phyloP scores from a whole-genome alignment of 2,113 vertebrate species.

The Myocastor coypus region DNA sequence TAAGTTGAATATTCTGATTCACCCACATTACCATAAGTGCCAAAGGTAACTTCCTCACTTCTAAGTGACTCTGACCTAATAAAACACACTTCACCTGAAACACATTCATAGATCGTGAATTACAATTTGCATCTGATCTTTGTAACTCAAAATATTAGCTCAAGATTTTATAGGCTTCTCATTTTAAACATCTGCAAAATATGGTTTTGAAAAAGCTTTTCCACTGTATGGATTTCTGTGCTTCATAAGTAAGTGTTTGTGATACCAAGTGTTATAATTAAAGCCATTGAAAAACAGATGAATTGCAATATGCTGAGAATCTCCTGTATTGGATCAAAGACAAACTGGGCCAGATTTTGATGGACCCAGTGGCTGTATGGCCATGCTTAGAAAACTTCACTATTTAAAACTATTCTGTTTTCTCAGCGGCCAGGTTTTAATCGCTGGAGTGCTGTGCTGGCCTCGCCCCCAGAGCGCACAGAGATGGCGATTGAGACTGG shows the following conservation, averaged over 20 bases:
- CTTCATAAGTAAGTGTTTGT: constrained; percentile 26
- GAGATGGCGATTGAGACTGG: too few species aligned
- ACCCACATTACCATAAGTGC: neutral
- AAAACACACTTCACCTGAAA: constrained; percentile 7
- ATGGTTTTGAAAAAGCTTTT: neutral
- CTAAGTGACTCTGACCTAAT: constrained; percentile 8
- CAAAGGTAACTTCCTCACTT: neutral
- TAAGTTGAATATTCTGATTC: constrained; percentile 18
- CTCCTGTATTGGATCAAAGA: neutral
- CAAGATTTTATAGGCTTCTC: neutral
- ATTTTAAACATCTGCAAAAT: neutral
- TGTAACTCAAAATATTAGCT: neutral
- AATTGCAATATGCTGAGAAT: neutral
- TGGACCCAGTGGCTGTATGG: neutral
- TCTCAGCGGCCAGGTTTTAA: too few species aligned
- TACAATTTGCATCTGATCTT: neutral
- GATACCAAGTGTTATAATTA: neutral
- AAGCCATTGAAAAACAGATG: neutral
- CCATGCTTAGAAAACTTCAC: neutral
- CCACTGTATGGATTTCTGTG: constrained; percentile 1
- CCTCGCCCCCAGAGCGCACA: too few species aligned
- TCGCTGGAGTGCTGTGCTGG: too few species aligned
- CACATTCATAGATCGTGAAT: neutral
- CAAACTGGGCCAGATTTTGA: neutral
- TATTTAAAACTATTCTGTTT: neutral